A percentile compares a stretch with the other conserved stretches of the same genome.
Conservation (phyloP, 2,888 invertebrate genomes). For the Euplexia lucipara region DNA sequence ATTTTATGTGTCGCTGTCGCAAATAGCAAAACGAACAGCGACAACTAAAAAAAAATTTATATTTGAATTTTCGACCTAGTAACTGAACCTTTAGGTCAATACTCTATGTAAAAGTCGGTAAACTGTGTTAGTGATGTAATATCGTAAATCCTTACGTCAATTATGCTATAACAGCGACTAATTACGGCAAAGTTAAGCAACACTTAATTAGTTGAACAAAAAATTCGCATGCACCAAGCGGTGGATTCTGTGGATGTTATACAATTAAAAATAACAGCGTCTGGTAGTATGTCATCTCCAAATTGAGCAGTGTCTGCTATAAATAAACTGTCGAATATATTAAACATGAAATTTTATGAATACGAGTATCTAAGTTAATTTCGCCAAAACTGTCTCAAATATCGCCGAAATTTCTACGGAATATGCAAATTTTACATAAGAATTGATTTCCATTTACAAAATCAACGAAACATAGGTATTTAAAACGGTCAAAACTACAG, state of each 20-base stretch:
- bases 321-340: constrained; percentile 15
- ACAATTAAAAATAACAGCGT: constrained; percentile 24
- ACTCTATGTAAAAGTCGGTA: constrained; percentile 57
- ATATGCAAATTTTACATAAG: constrained; percentile 36
- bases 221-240: constrained; percentile 42
- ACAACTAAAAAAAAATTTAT: too few species aligned
- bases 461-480: constrained; percentile 33
- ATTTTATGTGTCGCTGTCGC: constrained; percentile 55
- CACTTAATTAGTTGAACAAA: constrained; percentile 64
- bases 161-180: constrained; percentile 58
- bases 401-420: constrained; percentile 10
- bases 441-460: constrained; percentile 37
- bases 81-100: neutral
- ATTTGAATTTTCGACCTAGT: too few species aligned
- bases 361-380: constrained; percentile 6
- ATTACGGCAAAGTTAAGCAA: constrained; percentile 67
- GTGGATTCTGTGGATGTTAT: constrained; percentile 19
- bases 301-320: constrained; percentile 10
- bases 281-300: neutral
- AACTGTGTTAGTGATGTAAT: constrained; percentile 59
- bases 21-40: too few species aligned
- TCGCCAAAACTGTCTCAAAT: constrained; percentile 10
- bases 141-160: constrained; percentile 44
- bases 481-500: constrained; percentile 30
- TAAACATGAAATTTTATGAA: neutral